Base-by-base conservation (phyloP, 2,113 vertebrate species). In the Phasianus colchicus region DNA sequence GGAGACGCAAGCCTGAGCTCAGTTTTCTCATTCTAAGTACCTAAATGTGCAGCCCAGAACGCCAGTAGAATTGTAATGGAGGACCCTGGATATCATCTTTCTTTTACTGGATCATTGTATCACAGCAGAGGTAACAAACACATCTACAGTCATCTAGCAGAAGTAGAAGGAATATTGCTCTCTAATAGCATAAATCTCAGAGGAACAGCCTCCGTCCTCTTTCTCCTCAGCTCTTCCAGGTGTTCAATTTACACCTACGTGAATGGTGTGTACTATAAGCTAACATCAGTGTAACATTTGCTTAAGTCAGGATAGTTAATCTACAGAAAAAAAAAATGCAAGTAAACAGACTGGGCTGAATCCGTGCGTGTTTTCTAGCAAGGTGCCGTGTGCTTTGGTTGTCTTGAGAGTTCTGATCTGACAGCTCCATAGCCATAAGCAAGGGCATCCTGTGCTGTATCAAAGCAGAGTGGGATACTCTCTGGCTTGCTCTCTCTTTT, bases 211-310 rank as follows among this genome's bases (percentile, higher is more conserved):
- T 83, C 54, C 83, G 52, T 38, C 71, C 47, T 32, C 9, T 13
- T 25, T 11, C 5, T 29, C 0, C 52, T 29, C 52, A 54, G 0
- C 10, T 42, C 24, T 69, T 18, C 10, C 9, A 36, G 66, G 19
- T 47, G 48, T 45, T 92, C 9, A 8, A 7, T 60, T 3, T 8
- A 24, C 5, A 30, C 42, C 22, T 4, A 14, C 27, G 17, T 50
- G 61, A 74, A 78, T 64, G 36, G 13, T 74, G 15, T 43, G 11
- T 69, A 24, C 77, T 72, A 17, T 27, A 90, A 63, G 70, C 57
- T 69, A 55, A 18, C 38, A 50, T 40, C 52, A 61, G 34, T 70
- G 34, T 64, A 79, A 63, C 20, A 11, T 50, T 70, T 93, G 72
- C n/a, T 74, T 27, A 73, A 40, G 58, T 70, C 34, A 55, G 45